Evolutionary conservation across 2,888 invertebrate species (phyloP).

Genomic region (Celastrina argiolus): DNA sequence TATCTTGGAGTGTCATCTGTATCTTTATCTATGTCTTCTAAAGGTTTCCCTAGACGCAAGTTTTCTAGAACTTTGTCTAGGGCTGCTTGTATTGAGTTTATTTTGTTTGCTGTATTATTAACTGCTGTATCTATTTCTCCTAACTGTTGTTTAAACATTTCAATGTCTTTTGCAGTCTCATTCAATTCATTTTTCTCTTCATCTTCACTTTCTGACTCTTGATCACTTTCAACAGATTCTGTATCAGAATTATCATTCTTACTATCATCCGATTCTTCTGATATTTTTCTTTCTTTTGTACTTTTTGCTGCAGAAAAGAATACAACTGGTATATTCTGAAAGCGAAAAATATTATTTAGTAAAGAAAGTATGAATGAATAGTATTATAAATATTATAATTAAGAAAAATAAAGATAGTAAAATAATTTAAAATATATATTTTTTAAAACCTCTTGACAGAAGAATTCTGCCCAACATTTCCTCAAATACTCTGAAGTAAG

Average conservation of each 20-base stretch:
- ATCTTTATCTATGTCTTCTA: conserved; percentile 41
- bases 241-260: conserved; percentile 44
- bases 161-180: conserved; percentile 58
- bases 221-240: conserved; percentile 51
- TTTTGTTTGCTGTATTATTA: conserved; percentile 71
- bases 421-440: background rate
- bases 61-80: conserved; percentile 65
- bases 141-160: conserved; percentile 71
- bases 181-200: conserved; percentile 47
- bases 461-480: conserved; percentile 90
- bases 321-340: conserved; percentile 82
- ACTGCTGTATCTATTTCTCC: conserved; percentile 74
- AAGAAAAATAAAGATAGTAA: background rate
- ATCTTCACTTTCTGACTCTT: conserved; percentile 41
- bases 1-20: conserved; percentile 14
- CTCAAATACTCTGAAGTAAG: conserved; percentile 89
- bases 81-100: conserved; percentile 73
- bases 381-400: background rate
- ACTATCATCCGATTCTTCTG: conserved; percentile 49
- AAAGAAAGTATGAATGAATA: background rate
- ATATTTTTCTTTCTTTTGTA: conserved; percentile 69
- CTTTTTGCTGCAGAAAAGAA: conserved; percentile 93
- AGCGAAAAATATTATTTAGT: background rate
- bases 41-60: conserved; percentile 53
- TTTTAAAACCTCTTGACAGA: conserved; percentile 75